These are phyloP conservation scores for Adelges cooleyi DNA, from an alignment of 1,140 invertebrate genomes.

Conservation along the genomic window DNA sequence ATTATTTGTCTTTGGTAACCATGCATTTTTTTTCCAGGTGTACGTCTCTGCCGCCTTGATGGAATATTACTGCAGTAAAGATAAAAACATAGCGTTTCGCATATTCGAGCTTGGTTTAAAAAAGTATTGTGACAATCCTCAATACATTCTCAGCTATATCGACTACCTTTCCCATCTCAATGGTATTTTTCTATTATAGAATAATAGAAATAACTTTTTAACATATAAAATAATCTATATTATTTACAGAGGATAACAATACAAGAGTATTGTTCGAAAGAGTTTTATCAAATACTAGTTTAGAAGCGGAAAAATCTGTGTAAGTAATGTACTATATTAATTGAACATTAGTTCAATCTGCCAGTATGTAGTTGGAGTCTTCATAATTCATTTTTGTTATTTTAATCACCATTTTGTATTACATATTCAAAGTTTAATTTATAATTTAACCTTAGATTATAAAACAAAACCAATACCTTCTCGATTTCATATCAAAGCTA, in stretches of 20 bases:
- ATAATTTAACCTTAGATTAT: too few relatives aligned
- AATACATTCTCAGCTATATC: slow-evolving; percentile 91
- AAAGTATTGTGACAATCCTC: slow-evolving; percentile 86
- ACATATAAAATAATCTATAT: slow-evolving; percentile 14
- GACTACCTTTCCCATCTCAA: slow-evolving; percentile 97
- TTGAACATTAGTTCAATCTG: background rate
- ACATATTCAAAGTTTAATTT: too few relatives aligned
- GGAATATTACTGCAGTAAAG: slow-evolving; percentile 99
- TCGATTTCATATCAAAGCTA: too few relatives aligned
- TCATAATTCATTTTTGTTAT: background rate
- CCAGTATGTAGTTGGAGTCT: too few relatives aligned
- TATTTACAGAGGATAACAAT: slow-evolving; percentile 86
- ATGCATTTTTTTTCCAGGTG: slow-evolving; percentile 54
- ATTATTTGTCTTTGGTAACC: too few relatives aligned
- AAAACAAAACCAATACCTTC: too few relatives aligned
- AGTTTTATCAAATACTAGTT: slow-evolving; percentile 83
- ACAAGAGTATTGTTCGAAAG: slow-evolving; percentile 94
- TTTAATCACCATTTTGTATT: background rate
- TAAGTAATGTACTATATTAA: slow-evolving; percentile 42
- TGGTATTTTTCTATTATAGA: slow-evolving; percentile 46
- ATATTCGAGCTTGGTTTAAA: slow-evolving; percentile 98
- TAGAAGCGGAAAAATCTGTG: slow-evolving; percentile 86
- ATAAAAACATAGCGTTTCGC: slow-evolving; percentile 94
- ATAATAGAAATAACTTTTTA: background rate
- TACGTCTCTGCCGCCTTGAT: slow-evolving; percentile 94